phyloP scores from a whole-genome alignment of 2,113 vertebrate species.

The Mirza zaza region DNA sequence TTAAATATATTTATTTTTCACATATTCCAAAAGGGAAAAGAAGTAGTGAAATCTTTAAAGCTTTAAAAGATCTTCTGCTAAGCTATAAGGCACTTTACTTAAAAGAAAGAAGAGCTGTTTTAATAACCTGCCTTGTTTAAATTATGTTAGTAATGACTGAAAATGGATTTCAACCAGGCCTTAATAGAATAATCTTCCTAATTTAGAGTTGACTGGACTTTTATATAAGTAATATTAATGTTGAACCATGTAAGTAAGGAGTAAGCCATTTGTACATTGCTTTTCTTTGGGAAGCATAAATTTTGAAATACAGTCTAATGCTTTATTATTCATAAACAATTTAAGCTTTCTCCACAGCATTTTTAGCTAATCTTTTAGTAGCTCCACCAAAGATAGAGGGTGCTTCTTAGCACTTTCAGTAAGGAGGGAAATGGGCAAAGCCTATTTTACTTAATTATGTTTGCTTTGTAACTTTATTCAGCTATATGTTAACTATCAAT shows the following conservation, averaged over 20 bases:
- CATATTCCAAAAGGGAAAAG: not conserved
- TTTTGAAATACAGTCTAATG: slow-evolving; percentile 16
- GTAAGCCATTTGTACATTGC: not conserved
- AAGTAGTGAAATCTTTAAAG: not conserved
- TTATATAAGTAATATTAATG: not conserved
- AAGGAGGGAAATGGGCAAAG: not conserved
- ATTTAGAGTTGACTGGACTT: not conserved
- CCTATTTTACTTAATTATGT: not conserved
- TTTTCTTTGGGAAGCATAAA: slow-evolving; percentile 16
- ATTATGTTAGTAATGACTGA: slow-evolving; percentile 9
- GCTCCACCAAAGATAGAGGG: not conserved
- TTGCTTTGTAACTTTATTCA: not conserved
- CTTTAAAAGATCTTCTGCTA: not conserved
- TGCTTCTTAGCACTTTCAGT: not conserved
- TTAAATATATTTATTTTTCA: slow-evolving; percentile 16
- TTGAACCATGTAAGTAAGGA: not conserved
- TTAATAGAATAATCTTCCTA: slow-evolving; percentile 23
- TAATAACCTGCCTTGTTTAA: slow-evolving; percentile 3
- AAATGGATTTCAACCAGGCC: not conserved
- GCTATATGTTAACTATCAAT: not conserved
- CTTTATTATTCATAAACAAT: slow-evolving; percentile 9
- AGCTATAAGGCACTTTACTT: not conserved
- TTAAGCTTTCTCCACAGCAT: not conserved
- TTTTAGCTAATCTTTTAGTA: slow-evolving; percentile 3
- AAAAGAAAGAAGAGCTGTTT: not conserved